A percentile compares a stretch with the other conserved stretches of the same genome.
phyloP scores from a whole-genome alignment of 64 coral and sea anemone species.

The Pocillopora verrucosa region DNA sequence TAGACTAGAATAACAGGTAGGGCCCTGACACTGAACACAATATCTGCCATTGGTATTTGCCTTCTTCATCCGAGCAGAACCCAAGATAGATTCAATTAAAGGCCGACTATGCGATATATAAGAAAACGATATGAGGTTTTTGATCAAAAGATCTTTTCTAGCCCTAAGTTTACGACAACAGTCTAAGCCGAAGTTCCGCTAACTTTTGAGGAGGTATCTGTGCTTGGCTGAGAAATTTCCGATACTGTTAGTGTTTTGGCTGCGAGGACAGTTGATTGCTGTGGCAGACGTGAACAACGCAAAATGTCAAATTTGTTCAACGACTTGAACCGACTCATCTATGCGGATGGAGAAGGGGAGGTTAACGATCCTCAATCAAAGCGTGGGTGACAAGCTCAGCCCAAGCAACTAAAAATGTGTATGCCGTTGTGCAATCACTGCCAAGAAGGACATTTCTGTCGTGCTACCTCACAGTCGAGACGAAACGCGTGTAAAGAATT shows the following conservation, averaged over 20 bases:
- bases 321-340: not conserved
- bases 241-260: not conserved
- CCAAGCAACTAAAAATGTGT: slow-evolving; percentile 23
- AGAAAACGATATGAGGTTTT: slow-evolving; percentile 14
- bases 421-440: slow-evolving; percentile 73
- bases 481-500: no score
- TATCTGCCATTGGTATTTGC: slow-evolving; percentile 49
- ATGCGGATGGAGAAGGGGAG: slow-evolving; percentile 31
- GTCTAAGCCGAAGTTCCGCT: not conserved
- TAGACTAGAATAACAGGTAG: slow-evolving; percentile 45
- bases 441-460: slow-evolving; percentile 70
- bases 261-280: not conserved
- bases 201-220: not conserved
- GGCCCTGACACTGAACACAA: not conserved
- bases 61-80: not conserved
- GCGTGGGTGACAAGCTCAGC: slow-evolving; percentile 35
- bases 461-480: no score
- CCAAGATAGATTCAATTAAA: slow-evolving; percentile 39
- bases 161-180: not conserved
- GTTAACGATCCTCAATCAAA: slow-evolving; percentile 72
- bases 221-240: not conserved
- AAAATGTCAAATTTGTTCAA: slow-evolving; percentile 26
- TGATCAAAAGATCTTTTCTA: not conserved
- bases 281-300: not conserved
- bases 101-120: slow-evolving; percentile 2